Evolutionary conservation across 2,888 invertebrate species (phyloP).

Genomic region (Drosophila neotestacea): DNA sequence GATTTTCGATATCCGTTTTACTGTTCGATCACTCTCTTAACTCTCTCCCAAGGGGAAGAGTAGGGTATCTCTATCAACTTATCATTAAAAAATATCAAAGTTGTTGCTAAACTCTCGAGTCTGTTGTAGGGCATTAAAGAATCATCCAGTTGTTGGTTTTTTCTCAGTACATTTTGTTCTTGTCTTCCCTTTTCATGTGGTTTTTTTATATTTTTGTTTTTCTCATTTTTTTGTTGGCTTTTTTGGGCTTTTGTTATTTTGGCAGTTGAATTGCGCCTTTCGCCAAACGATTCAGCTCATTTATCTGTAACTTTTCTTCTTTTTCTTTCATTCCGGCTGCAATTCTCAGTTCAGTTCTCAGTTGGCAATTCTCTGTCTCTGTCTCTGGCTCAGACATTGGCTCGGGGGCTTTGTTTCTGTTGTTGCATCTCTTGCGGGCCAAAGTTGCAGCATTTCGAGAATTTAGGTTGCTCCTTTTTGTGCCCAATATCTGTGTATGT

Average conservation of each 20-base stretch:
- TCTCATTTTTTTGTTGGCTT: slow-evolving; percentile 31
- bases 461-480: slow-evolving; percentile 78
- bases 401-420: slow-evolving; percentile 6
- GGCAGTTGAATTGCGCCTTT: slow-evolving; percentile 79
- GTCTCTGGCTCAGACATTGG: slow-evolving; percentile 8
- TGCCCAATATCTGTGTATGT: slow-evolving; percentile 25
- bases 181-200: slow-evolving; percentile 8
- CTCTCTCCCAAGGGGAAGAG: background rate
- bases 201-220: slow-evolving; percentile 24
- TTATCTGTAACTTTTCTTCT: slow-evolving; percentile 73
- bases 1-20: no score
- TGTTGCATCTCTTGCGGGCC: slow-evolving; percentile 45
- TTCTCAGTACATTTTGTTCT: slow-evolving; percentile 7
- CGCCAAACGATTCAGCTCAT: slow-evolving; percentile 78
- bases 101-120: no score
- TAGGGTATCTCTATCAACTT: background rate
- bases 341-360: slow-evolving; percentile 30
- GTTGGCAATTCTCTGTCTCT: background rate
- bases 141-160: slow-evolving; percentile 5
- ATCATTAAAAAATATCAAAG: background rate
- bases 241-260: slow-evolving; percentile 65
- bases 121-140: slow-evolving; percentile 35
- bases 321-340: slow-evolving; percentile 57
- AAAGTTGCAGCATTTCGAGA: slow-evolving; percentile 76
- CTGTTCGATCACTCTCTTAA: background rate